These are phyloP conservation scores for Phengaris arion DNA, from an alignment of 2,888 invertebrate species.

Conservation along the genomic window DNA sequence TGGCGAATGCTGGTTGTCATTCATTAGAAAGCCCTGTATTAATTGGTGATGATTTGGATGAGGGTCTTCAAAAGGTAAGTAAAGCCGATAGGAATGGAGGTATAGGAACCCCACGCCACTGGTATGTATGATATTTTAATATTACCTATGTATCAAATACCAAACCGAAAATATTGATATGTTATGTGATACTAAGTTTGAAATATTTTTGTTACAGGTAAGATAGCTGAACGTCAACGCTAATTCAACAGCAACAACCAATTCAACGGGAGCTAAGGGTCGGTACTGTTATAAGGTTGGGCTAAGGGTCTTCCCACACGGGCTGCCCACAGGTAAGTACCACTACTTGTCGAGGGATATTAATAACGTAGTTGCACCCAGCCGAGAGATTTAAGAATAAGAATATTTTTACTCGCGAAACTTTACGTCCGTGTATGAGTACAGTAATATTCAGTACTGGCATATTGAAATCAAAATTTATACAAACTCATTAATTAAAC, in stretches of 20 bases:
- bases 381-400: too few species aligned
- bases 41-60: too few species aligned
- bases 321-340: background rate
- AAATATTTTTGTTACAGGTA: background rate
- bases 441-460: too few species aligned
- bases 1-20: too few species aligned
- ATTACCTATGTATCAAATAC: background rate
- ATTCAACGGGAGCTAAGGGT: background rate
- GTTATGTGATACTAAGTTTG: background rate
- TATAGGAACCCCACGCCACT: too few species aligned
- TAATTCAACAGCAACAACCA: background rate
- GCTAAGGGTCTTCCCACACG: background rate
- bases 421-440: too few species aligned
- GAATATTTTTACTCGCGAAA: too few species aligned
- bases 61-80: too few species aligned
- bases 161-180: background rate
- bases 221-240: background rate
- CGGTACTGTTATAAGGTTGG: background rate
- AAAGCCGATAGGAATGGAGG: too few species aligned
- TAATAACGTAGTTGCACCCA: background rate
- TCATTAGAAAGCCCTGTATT: too few species aligned
- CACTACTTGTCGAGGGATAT: background rate
- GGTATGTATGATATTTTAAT: background rate
- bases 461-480: too few species aligned
- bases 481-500: too few species aligned